These are phyloP conservation scores for Acrobeloides nanus DNA, from an alignment of 2,888 invertebrate species.

Conservation along the genomic window DNA sequence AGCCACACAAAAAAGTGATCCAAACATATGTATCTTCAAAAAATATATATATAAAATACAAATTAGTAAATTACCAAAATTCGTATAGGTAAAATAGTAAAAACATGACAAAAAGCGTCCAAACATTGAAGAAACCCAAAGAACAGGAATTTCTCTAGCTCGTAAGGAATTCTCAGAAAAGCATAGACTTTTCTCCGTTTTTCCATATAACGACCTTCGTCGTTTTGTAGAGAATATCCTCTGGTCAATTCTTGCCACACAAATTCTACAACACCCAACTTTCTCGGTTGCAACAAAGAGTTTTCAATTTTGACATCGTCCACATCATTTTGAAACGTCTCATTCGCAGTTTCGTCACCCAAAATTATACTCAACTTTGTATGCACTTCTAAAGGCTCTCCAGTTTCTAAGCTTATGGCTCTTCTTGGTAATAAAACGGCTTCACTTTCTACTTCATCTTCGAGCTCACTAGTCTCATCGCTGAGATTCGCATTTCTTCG, in stretches of 20 bases:
- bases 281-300: constrained; percentile 9
- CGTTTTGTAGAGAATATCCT: constrained; percentile 86
- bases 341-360: too few relatives aligned
- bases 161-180: constrained; percentile 87
- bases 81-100: constrained; percentile 88
- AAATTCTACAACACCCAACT: constrained; percentile 33
- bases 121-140: constrained; percentile 88
- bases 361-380: too few relatives aligned
- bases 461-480: too few relatives aligned
- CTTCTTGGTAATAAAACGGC: too few relatives aligned
- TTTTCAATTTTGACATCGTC: too few relatives aligned
- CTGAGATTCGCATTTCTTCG: too few relatives aligned
- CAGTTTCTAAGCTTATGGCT: too few relatives aligned
- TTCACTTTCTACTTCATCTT: too few relatives aligned
- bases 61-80: constrained; percentile 79
- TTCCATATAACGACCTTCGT: constrained; percentile 86
- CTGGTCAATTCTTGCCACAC: constrained; percentile 47
- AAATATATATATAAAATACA: constrained; percentile 54
- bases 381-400: too few relatives aligned
- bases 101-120: constrained; percentile 92
- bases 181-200: constrained; percentile 83
- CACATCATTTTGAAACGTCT: too few relatives aligned
- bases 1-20: constrained; percentile 8
- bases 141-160: constrained; percentile 70
- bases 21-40: constrained; percentile 2